Percentiles rank a stretch among this genome's conserved stretches.
phyloP scores from a whole-genome alignment of 1,140 invertebrate species.

The Chlorops oryzae region DNA sequence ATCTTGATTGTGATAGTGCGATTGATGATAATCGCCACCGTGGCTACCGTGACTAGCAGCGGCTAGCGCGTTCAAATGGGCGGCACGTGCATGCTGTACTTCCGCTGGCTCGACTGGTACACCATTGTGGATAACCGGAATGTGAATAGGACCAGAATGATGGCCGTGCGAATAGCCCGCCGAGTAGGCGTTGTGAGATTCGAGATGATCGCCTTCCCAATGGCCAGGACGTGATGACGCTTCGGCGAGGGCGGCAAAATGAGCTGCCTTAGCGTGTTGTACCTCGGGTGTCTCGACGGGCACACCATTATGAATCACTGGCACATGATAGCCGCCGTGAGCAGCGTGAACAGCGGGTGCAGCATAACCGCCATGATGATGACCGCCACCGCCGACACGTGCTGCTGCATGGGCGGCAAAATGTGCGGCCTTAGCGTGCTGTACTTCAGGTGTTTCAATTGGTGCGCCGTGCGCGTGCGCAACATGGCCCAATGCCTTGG shows the following conservation, averaged over 20 bases:
- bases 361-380: conserved; percentile 3
- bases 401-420: conserved; percentile 40
- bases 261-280: conserved; percentile 55
- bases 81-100: conserved; percentile 56
- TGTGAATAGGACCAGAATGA: conserved; percentile 48
- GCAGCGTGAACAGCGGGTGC: conserved; percentile 25
- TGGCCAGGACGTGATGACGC: conserved; percentile 43
- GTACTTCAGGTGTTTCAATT: conserved; percentile 49
- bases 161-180: conserved; percentile 25
- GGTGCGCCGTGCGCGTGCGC: conserved; percentile 36
- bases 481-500: conserved; percentile 51
- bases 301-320: conserved; percentile 51
- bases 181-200: conserved; percentile 24
- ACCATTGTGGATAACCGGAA: conserved; percentile 51
- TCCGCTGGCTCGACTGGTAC: conserved; percentile 56
- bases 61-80: conserved; percentile 53
- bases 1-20: conserved; percentile 27
- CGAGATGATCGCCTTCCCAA: conserved; percentile 2
- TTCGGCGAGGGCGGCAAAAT: conserved; percentile 52
- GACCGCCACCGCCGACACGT: conserved; percentile 25
- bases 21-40: conserved; percentile 24
- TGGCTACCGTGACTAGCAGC: conserved; percentile 39
- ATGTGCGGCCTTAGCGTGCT: conserved; percentile 44
- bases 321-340: conserved; percentile 40
- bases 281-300: conserved; percentile 57